Percentiles rank a stretch among this genome's conserved stretches.
These are phyloP conservation scores for Ophonus ardosiacus DNA, from an alignment of 2,888 invertebrate genomes.

Conservation along the genomic window DNA sequence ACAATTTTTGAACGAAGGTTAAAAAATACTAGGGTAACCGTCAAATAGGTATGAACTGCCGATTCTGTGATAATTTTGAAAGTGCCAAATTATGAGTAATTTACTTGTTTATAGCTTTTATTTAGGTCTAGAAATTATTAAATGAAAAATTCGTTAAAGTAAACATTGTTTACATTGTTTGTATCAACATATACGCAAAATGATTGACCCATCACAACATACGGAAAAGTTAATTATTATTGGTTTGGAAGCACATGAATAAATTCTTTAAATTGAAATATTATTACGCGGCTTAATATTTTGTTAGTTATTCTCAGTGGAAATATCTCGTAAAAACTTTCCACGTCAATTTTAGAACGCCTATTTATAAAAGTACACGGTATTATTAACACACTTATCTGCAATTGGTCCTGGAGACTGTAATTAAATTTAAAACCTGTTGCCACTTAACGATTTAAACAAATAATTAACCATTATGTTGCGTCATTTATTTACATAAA, in stretches of 20 bases:
- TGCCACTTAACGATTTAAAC: constrained; percentile 16
- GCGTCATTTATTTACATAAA: background rate
- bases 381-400: constrained; percentile 26
- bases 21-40: no score
- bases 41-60: no score
- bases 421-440: constrained; percentile 14
- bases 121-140: background rate
- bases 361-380: constrained; percentile 21
- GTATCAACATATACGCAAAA: background rate
- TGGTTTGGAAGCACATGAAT: background rate
- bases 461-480: constrained; percentile 20
- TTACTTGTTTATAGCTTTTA: no score
- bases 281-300: no score
- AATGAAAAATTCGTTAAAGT: background rate
- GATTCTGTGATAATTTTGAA: no score
- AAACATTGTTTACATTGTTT: background rate
- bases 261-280: background rate
- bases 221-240: background rate
- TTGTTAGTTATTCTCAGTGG: background rate
- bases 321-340: background rate
- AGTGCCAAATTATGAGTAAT: no score
- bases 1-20: no score
- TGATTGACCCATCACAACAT: background rate
- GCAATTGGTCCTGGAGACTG: constrained; percentile 4
- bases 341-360: constrained; percentile 16